phyloP scores from a whole-genome alignment of 1,140 invertebrate species.

The Diachasma alloeum region DNA sequence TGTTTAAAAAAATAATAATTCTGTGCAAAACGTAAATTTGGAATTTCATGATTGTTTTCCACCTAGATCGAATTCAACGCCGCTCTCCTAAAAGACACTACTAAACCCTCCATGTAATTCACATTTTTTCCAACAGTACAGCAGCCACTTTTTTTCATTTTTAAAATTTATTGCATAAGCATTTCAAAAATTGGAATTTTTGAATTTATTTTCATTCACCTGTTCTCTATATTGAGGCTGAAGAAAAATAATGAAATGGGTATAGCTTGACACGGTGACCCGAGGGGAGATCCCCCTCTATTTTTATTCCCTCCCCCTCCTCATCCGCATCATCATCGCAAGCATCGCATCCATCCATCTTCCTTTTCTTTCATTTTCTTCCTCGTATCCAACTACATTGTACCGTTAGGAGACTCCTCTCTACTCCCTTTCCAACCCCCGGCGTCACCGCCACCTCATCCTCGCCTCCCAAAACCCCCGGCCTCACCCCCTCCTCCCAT shows the following conservation, averaged over 20 bases:
- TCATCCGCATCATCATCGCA: conserved; percentile 18
- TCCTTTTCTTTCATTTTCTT: conserved; percentile 64
- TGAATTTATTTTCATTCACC: too few species aligned
- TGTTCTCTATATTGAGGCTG: background rate
- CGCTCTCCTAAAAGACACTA: too few species aligned
- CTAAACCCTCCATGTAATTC: too few species aligned
- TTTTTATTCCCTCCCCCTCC: background rate
- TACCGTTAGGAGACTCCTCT: conserved; percentile 15
- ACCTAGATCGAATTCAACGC: too few species aligned
- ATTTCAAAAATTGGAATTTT: too few species aligned
- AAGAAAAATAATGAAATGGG: background rate
- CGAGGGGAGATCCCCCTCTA: background rate
- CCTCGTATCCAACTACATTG: conserved; percentile 34
- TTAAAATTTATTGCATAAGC: too few species aligned
- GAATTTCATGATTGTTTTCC: too few species aligned
- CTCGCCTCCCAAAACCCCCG: conserved; percentile 10
- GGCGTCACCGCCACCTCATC: conserved; percentile 10
- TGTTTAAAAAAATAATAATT: too few species aligned
- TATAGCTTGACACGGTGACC: conserved; percentile 17
- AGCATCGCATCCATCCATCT: conserved; percentile 60
- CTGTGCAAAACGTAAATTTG: too few species aligned
- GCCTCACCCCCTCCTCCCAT: conserved; percentile 37
- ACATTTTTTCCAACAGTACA: too few species aligned
- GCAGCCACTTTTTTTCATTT: too few species aligned
- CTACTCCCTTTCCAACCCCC: conserved; percentile 20